A percentile compares a stretch with the other conserved stretches of the same genome.
These are phyloP conservation scores for Labia minor DNA, from an alignment of 2,888 invertebrate genomes.

Conservation along the genomic window DNA sequence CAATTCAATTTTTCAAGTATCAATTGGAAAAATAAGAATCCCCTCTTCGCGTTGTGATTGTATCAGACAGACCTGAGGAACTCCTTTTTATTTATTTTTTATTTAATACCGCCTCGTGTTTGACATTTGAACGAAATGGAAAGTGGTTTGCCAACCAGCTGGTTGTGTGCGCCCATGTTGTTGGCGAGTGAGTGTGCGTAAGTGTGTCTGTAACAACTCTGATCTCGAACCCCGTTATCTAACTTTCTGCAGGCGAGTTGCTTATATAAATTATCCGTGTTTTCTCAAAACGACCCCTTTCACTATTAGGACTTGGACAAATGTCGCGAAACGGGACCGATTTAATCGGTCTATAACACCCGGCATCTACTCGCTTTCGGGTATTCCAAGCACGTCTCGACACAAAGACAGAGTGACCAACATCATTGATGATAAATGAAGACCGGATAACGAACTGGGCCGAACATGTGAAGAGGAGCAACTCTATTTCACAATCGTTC, in stretches of 20 bases:
- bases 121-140: conserved; percentile 13
- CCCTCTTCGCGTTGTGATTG: no score
- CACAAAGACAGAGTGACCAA: conserved; percentile 6
- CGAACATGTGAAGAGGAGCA: background rate
- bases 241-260: background rate
- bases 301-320: background rate
- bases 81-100: no score
- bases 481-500: background rate
- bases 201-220: background rate
- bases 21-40: no score
- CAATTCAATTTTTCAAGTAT: no score
- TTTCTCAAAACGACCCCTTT: background rate
- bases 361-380: background rate
- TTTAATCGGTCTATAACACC: background rate
- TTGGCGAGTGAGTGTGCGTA: background rate
- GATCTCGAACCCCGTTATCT: conserved; percentile 13
- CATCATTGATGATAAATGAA: conserved; percentile 2
- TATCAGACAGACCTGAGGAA: no score
- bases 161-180: background rate
- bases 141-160: conserved; percentile 13
- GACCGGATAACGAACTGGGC: background rate
- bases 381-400: background rate
- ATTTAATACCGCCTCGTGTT: background rate
- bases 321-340: background rate
- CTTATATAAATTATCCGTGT: background rate